These are phyloP conservation scores for Pandemis corylana DNA, from an alignment of 2,888 invertebrate genomes.

Conservation along the genomic window DNA sequence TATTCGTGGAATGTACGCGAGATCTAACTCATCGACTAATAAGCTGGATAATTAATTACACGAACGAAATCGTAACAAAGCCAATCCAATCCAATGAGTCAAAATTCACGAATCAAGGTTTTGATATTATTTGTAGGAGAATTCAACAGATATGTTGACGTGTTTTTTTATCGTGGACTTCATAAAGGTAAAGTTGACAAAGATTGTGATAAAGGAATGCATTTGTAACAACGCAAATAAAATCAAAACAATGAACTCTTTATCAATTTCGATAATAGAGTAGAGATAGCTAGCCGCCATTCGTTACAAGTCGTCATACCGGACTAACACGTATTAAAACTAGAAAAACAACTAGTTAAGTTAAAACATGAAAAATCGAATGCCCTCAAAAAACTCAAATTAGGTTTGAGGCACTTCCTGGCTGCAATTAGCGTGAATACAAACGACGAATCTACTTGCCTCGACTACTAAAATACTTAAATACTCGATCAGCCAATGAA, in stretches of 20 bases:
- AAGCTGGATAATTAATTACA: slow-evolving; percentile 65
- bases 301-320: slow-evolving; percentile 41
- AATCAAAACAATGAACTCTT: slow-evolving; percentile 44
- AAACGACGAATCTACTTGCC: slow-evolving; percentile 18
- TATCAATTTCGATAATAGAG: slow-evolving; percentile 44
- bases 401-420: slow-evolving; percentile 18
- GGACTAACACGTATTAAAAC: slow-evolving; percentile 15
- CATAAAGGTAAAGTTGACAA: slow-evolving; percentile 15
- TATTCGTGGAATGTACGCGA: slow-evolving; percentile 70
- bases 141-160: slow-evolving; percentile 1
- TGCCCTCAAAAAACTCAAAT: slow-evolving; percentile 2
- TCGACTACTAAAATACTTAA: slow-evolving; percentile 2
- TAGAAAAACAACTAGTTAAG: slow-evolving; percentile 21
- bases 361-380: slow-evolving; percentile 18
- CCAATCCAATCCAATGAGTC: slow-evolving; percentile 16
- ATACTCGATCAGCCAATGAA: slow-evolving; percentile 17
- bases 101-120: slow-evolving; percentile 3
- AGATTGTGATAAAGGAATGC: slow-evolving; percentile 34
- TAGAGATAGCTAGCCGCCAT: slow-evolving; percentile 41
- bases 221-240: slow-evolving; percentile 27
- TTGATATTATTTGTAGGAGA: slow-evolving; percentile 1
- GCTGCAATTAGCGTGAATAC: slow-evolving; percentile 17
- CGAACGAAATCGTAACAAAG: slow-evolving; percentile 60
- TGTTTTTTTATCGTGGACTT: slow-evolving; percentile 4
- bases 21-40: slow-evolving; percentile 63